A percentile compares a stretch with the other conserved stretches of the same genome.
phyloP scores from a whole-genome alignment of 2,113 vertebrate species.

The Sapayoa aenigma region DNA sequence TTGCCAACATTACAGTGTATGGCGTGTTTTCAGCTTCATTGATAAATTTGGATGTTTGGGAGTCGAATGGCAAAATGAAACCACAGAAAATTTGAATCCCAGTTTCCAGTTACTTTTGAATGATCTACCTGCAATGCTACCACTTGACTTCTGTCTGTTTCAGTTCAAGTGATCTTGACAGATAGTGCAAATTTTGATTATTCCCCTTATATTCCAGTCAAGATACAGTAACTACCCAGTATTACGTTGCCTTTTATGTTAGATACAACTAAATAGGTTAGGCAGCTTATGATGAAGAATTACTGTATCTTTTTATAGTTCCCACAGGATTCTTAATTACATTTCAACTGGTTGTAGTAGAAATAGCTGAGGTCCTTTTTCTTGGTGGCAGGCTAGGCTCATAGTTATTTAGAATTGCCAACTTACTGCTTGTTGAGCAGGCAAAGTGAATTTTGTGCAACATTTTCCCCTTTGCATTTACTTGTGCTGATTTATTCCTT shows the following conservation, averaged over 20 bases:
- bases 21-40: not conserved
- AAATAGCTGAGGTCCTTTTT: not conserved
- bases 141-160: not conserved
- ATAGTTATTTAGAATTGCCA: not conserved
- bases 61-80: not conserved
- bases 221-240: not conserved
- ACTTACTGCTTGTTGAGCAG: not conserved
- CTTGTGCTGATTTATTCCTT: not conserved
- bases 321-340: not conserved
- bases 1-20: accelerated
- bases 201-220: not conserved
- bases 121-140: not conserved
- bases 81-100: not conserved
- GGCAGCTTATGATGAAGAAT: not conserved
- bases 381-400: not conserved
- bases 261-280: not conserved
- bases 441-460: not conserved
- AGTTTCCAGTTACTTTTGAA: not conserved
- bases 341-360: not conserved
- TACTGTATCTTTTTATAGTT: not conserved
- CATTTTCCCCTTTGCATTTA: not conserved
- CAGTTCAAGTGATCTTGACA: not conserved
- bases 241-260: not conserved
- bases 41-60: not conserved
- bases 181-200: not conserved